These are phyloP conservation scores for Serinus canaria DNA, from an alignment of 2,113 vertebrate genomes.

Conservation along the genomic window DNA sequence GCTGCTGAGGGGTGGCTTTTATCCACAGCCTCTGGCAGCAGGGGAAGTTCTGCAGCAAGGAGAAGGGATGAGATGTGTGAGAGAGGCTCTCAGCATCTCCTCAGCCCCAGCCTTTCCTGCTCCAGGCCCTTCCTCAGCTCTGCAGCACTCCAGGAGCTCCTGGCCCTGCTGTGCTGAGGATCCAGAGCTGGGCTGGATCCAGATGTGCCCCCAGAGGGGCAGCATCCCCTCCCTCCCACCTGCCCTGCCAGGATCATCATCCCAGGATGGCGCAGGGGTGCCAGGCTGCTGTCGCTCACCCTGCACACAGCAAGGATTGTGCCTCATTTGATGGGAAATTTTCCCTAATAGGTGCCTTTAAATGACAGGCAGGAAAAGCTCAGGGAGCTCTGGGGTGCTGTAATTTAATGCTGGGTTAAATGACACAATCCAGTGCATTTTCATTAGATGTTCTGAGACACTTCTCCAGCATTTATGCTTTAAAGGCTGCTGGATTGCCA, in stretches of 20 bases:
- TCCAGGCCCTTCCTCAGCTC: background rate
- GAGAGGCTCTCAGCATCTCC: background rate
- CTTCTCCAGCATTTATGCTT: conserved; percentile 25
- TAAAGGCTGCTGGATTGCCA: conserved; percentile 53
- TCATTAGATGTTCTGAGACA: conserved; percentile 59
- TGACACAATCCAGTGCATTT: conserved; percentile 52
- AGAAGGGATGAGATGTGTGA: background rate
- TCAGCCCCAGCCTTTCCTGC: background rate
- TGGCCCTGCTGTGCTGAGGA: background rate
- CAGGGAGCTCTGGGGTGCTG: conserved; percentile 7
- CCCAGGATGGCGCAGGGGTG: background rate
- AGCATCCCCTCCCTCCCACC: background rate
- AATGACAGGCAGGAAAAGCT: conserved; percentile 30
- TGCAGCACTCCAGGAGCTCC: background rate
- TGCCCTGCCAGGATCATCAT: background rate
- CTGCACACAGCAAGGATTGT: background rate
- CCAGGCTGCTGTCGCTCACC: background rate
- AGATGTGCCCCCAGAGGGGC: background rate
- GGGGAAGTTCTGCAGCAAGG: rapidly evolving
- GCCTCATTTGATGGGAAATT: conserved; percentile 2
- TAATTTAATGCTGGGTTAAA: conserved; percentile 67
- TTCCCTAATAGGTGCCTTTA: conserved; percentile 41
- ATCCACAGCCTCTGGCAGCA: background rate
- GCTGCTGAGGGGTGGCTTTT: background rate
- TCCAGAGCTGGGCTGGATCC: background rate